A percentile compares a stretch with the other conserved stretches of the same genome.
These are phyloP conservation scores for Intoshia linei DNA, from an alignment of 1,140 invertebrate species.

Conservation along the genomic window DNA sequence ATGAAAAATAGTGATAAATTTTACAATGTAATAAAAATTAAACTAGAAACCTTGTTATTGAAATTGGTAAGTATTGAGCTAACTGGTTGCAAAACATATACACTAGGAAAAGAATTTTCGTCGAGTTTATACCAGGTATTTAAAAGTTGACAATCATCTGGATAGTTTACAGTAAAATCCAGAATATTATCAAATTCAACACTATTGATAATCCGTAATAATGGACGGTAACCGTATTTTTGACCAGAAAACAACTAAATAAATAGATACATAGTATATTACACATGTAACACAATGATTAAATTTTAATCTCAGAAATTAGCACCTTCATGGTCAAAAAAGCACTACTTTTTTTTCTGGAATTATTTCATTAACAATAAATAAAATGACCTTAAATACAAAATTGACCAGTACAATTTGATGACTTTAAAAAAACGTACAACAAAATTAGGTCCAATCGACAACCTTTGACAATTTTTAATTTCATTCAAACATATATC, in stretches of 20 bases:
- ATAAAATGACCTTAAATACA: background rate
- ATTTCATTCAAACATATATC: constrained; percentile 5
- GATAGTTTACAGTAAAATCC: constrained; percentile 36
- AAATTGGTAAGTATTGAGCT: constrained; percentile 82
- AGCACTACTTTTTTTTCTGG: too few relatives aligned
- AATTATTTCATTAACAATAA: too few relatives aligned
- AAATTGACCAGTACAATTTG: background rate
- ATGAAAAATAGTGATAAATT: background rate
- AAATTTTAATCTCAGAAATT: background rate
- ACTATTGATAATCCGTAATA: constrained; percentile 47
- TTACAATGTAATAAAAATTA: background rate
- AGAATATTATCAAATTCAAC: constrained; percentile 48
- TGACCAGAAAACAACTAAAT: constrained; percentile 7
- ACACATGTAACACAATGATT: background rate
- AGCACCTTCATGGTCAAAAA: background rate
- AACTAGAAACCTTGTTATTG: constrained; percentile 50
- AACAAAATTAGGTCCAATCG: constrained; percentile 6
- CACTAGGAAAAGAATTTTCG: constrained; percentile 53
- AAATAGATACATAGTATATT: background rate
- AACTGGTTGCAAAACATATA: constrained; percentile 70
- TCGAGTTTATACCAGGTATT: constrained; percentile 86
- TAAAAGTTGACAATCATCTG: constrained; percentile 41
- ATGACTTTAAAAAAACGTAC: constrained; percentile 1
- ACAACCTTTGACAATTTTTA: constrained; percentile 5
- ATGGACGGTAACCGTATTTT: constrained; percentile 77